Conservation (phyloP, 2,113 vertebrate genomes). For the Engystomops pustulosus region DNA sequence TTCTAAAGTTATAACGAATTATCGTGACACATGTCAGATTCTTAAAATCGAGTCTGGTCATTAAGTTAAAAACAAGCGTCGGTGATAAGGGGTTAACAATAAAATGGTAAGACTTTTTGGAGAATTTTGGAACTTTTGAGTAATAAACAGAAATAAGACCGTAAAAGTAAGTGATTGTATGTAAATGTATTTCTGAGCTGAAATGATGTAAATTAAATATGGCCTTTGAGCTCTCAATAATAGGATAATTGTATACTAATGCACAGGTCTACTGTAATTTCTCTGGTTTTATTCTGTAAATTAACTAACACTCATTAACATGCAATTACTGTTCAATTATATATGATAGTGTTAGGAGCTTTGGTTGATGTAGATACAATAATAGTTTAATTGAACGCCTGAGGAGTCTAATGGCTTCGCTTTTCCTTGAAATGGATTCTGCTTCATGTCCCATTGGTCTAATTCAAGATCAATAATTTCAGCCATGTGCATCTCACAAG, state of each 20-base stretch:
- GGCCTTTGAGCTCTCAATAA: neutral
- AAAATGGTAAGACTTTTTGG: too few species aligned
- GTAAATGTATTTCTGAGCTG: neutral
- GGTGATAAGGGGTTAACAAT: too few species aligned
- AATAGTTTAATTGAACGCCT: constrained; percentile 73
- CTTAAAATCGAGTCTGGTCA: too few species aligned
- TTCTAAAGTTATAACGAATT: too few species aligned
- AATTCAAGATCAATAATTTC: constrained; percentile 71
- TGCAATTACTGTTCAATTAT: constrained; percentile 68
- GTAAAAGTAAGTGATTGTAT: neutral
- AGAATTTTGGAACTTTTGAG: too few species aligned
- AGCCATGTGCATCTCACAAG: constrained; percentile 48
- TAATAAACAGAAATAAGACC: neutral
- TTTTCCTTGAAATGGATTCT: constrained; percentile 70
- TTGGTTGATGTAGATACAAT: constrained; percentile 76
- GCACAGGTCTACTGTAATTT: constrained; percentile 48
- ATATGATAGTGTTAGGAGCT: constrained; percentile 72
- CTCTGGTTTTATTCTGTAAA: constrained; percentile 60
- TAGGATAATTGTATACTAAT: constrained; percentile 39
- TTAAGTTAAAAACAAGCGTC: too few species aligned
- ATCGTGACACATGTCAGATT: too few species aligned
- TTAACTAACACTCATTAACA: constrained; percentile 68
- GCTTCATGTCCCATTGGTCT: constrained; percentile 66
- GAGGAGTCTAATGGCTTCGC: constrained; percentile 70
- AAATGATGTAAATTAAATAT: constrained; percentile 12